Base-by-base conservation (phyloP, 2,888 invertebrate genomes). In the Caenorhabditis zanzibari region DNA sequence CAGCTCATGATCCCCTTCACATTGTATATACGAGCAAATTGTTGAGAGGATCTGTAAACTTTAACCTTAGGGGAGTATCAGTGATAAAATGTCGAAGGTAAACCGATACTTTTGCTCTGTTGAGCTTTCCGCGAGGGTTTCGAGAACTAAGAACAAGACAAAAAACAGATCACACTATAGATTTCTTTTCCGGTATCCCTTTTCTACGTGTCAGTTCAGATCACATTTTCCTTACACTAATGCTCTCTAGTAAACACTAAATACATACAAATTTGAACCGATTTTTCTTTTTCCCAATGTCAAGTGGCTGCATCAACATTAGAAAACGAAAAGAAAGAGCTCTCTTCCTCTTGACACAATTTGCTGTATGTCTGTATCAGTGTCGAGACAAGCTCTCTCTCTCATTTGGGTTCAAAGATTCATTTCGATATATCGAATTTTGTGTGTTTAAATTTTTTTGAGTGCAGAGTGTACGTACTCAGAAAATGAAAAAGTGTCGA, bases 11-110 rank as follows among this genome's bases (percentile, higher is more conserved):
- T 19, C 16, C 32, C 19, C 44, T 28, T 58, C 19, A 41, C 86
- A 87, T 28, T 56, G 68, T 4, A 85, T 32, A 47, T 84, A 84
- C 0, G 52, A 32, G 28, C 88, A 88, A 58, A 88, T 85, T n/a
- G 56, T 28, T 5, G 66, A 26, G 49, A 88, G 56, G 10, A 72
- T 86, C 88, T 88, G 63, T 63, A 66, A 49, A 66, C 66, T 66
- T 66, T 66, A 49, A 66, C 73, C 63, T 52, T 38, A n/a, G 22
- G 2, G 44, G 38, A 7, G 22, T 54, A 54, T 26, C 54, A 24
- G 54, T 54, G 54, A 54, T 54, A 54, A 26, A 19, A 10, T 12
- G 10, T 9, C 16, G 10, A 5, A 5, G 7, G 44, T 28, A 63
- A 74, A 28, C 56, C 14, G 64, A 64, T 64, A 54, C 74, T 64